Evolutionary conservation across 2,797 vertebrate species (phyloP).

Genomic region (Helicolenus hilgendorfi): DNA sequence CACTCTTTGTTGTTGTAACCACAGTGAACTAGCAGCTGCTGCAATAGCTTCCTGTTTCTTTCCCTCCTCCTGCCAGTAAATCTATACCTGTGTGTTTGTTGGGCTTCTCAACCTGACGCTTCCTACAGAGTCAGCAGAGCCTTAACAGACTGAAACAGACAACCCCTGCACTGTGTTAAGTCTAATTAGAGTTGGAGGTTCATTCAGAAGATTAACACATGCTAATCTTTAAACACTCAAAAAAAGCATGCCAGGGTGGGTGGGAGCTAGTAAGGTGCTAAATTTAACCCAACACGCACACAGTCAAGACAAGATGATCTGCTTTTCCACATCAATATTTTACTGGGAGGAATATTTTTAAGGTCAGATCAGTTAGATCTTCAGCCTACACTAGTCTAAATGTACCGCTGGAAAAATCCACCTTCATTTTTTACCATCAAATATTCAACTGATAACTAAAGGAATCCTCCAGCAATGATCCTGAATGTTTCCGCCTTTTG

Average conservation of each 20-base stretch:
- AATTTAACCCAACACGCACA: conserved; percentile 50
- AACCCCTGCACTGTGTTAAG: conserved; percentile 78
- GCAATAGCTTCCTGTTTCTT: conserved; percentile 72
- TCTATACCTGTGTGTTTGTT: conserved; percentile 83
- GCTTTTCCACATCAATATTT: conserved; percentile 29
- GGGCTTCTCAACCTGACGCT: conserved; percentile 87
- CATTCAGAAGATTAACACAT: conserved; percentile 69
- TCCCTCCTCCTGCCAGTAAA: conserved; percentile 76
- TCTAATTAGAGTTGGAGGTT: conserved; percentile 72
- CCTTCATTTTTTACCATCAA: background rate
- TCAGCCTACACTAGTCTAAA: background rate
- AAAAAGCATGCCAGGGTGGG: conserved; percentile 38
- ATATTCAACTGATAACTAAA: background rate
- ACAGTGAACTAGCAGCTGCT: conserved; percentile 66
- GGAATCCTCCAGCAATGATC: conserved; percentile 7
- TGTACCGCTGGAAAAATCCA: conserved; percentile 2
- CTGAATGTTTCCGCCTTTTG: conserved; percentile 14
- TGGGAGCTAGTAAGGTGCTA: conserved; percentile 44
- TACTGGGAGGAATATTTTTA: background rate
- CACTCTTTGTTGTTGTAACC: conserved; percentile 75
- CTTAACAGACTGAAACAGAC: conserved; percentile 92
- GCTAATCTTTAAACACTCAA: conserved; percentile 65
- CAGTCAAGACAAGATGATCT: conserved; percentile 33
- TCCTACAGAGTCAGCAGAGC: conserved; percentile 88
- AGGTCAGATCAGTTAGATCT: background rate